Conservation (phyloP, 2,113 vertebrate genomes). For the Plotosus lineatus region DNA sequence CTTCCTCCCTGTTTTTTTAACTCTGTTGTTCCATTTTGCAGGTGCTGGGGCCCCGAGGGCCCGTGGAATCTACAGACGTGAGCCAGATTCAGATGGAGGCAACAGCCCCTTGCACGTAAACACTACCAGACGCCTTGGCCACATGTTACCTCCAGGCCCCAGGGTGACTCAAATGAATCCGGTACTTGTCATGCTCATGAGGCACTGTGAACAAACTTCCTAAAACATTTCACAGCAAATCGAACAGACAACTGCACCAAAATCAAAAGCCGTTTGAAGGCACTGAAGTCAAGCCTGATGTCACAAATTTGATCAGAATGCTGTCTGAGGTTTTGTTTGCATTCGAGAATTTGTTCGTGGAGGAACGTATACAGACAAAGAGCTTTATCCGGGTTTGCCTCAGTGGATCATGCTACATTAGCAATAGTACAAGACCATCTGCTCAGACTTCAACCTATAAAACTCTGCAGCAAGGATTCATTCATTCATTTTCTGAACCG, state of each 20-base stretch:
- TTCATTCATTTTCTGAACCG: no score
- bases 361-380: constrained; percentile 18
- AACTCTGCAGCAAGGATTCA: background rate
- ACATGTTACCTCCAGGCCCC: constrained; percentile 52
- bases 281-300: constrained; percentile 17
- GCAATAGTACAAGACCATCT: constrained; percentile 14
- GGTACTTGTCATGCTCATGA: constrained; percentile 29
- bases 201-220: constrained; percentile 28
- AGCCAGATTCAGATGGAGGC: constrained; percentile 47
- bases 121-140: constrained; percentile 53
- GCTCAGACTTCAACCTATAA: background rate
- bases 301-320: constrained; percentile 30
- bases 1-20: constrained; percentile 29
- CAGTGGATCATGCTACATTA: constrained; percentile 1
- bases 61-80: constrained; percentile 57
- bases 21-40: constrained; percentile 59
- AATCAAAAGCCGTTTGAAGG: constrained; percentile 24
- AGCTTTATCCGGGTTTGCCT: constrained; percentile 2
- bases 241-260: constrained; percentile 27
- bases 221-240: constrained; percentile 40
- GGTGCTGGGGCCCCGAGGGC: constrained; percentile 57
- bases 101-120: constrained; percentile 47
- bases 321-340: constrained; percentile 30
- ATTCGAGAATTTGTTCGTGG: constrained; percentile 15
- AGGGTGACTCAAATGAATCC: constrained; percentile 48